These are phyloP conservation scores for Euplexia lucipara DNA, from an alignment of 2,888 invertebrate genomes.

Conservation along the genomic window DNA sequence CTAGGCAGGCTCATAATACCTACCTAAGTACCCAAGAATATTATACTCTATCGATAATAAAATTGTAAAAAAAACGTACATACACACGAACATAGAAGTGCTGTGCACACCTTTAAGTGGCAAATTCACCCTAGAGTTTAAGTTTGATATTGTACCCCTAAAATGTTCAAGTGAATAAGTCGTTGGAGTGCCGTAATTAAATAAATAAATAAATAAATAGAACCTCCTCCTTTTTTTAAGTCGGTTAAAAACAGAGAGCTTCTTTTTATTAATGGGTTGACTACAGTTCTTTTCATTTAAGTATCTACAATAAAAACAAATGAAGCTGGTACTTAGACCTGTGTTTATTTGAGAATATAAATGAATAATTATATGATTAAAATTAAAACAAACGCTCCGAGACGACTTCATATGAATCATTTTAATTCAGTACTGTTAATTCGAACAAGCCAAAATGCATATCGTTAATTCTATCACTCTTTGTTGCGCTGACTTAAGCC, in stretches of 20 bases:
- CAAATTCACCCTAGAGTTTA: no score
- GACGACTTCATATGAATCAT: neutral
- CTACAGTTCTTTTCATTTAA: conserved; percentile 21
- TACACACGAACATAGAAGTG: no score
- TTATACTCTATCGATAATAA: conserved; percentile 33
- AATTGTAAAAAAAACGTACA: no score
- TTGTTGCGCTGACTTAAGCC: conserved; percentile 1
- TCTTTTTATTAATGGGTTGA: conserved; percentile 47
- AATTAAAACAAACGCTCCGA: neutral
- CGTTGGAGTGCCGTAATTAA: no score
- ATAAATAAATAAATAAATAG: no score
- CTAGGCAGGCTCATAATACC: no score
- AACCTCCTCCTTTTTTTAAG: no score
- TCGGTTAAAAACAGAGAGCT: conserved; percentile 44
- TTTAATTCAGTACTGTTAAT: neutral
- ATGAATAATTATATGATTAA: neutral
- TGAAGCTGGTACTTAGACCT: conserved; percentile 25
- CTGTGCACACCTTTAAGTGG: no score
- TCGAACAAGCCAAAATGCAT: neutral
- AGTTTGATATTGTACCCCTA: no score
- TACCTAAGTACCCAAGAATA: no score
- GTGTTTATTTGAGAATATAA: conserved; percentile 17
- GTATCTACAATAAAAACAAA: conserved; percentile 15
- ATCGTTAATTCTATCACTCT: conserved; percentile 5
- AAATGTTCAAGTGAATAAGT: no score